Evolutionary conservation across 2,113 vertebrate genomes (phyloP).

Genomic region (Menidia beryllina): DNA sequence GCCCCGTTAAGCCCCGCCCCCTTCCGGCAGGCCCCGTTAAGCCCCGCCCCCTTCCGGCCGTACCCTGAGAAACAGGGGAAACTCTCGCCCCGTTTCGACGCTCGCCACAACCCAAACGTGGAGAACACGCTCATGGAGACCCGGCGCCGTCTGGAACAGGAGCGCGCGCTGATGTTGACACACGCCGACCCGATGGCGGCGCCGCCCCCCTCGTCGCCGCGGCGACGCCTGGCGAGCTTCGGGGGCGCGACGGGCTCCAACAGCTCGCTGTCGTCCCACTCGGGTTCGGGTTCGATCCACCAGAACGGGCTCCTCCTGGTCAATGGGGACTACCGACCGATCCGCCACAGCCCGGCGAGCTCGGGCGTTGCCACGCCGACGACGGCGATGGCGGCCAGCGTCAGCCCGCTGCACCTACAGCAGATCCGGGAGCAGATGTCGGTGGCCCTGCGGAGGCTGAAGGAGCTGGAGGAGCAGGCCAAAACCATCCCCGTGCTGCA

Average conservation of each 20-base stretch:
- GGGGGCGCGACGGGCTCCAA: slow-evolving; percentile 92
- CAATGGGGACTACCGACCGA: slow-evolving; percentile 92
- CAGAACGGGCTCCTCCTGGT: slow-evolving; percentile 89
- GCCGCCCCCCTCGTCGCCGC: slow-evolving; percentile 84
- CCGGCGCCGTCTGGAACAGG: slow-evolving; percentile 91
- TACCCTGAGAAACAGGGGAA: slow-evolving; percentile 83
- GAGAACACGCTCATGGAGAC: slow-evolving; percentile 99
- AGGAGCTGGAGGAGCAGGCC: slow-evolving; percentile 95
- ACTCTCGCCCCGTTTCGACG: slow-evolving; percentile 86
- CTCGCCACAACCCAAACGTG: slow-evolving; percentile 91
- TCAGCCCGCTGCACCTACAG: slow-evolving; percentile 94
- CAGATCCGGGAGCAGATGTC: slow-evolving; percentile 98
- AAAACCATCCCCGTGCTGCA: slow-evolving; percentile 95
- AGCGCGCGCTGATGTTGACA: slow-evolving; percentile 89
- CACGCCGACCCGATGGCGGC: slow-evolving; percentile 78
- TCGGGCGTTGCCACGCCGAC: slow-evolving; percentile 92
- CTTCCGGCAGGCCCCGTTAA: slow-evolving; percentile 23
- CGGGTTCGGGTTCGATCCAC: slow-evolving; percentile 83
- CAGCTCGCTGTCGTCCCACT: slow-evolving; percentile 90
- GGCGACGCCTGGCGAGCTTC: slow-evolving; percentile 94
- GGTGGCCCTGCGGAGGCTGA: slow-evolving; percentile 90
- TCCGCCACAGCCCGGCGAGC: slow-evolving; percentile 95
- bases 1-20: slow-evolving; percentile 58
- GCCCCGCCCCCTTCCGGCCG: slow-evolving; percentile 31
- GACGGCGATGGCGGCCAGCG: slow-evolving; percentile 94